Evolutionary conservation across 2,888 invertebrate species (phyloP).

Genomic region (Allacma fusca): DNA sequence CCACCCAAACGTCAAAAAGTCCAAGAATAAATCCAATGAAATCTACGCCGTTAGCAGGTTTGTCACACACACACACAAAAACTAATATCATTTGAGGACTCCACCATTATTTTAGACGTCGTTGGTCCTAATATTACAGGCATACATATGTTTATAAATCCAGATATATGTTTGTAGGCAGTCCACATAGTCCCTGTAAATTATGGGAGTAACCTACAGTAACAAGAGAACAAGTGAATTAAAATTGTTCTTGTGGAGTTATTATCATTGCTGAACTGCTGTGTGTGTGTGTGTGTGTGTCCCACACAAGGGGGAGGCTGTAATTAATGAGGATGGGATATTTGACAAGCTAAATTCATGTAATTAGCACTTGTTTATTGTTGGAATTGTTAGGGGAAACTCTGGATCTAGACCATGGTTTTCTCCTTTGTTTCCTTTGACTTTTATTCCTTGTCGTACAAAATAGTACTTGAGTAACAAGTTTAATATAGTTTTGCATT

Average conservation of each 20-base stretch:
- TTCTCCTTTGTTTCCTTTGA: slow-evolving; percentile 16
- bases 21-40: slow-evolving; percentile 58
- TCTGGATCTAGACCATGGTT: slow-evolving; percentile 3
- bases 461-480: neutral
- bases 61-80: neutral
- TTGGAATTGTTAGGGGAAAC: neutral
- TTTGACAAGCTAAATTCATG: neutral
- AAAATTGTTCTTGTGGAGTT: too few relatives aligned
- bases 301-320: slow-evolving; percentile 16
- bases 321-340: slow-evolving; percentile 2
- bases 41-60: slow-evolving; percentile 61
- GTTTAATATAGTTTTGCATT: neutral
- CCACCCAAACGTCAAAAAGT: slow-evolving; percentile 44
- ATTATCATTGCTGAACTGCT: too few relatives aligned
- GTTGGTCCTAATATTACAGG: neutral
- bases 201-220: too few relatives aligned
- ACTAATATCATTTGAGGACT: neutral
- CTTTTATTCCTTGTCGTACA: neutral
- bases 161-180: too few relatives aligned
- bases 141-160: too few relatives aligned
- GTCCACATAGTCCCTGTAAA: too few relatives aligned
- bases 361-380: slow-evolving; percentile 2
- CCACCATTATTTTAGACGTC: too few relatives aligned
- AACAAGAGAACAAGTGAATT: too few relatives aligned
- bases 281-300: too few relatives aligned